Evolutionary conservation across 2,888 invertebrate species (phyloP).

Genomic region (Xiphydria camelus): DNA sequence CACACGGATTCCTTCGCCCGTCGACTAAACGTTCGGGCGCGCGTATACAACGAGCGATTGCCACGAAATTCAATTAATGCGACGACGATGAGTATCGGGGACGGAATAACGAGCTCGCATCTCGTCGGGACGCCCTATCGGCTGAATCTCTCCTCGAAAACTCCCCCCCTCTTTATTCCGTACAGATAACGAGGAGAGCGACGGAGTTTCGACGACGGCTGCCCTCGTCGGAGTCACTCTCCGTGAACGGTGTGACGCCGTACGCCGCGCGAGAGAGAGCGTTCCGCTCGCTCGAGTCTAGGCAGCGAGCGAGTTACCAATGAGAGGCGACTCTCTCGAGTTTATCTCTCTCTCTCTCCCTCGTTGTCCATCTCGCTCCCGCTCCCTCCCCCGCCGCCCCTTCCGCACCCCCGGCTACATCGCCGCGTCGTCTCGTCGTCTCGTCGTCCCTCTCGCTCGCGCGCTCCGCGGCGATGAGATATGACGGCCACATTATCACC

Average conservation of each 20-base stretch:
- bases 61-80: conserved; percentile 42
- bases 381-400: conserved; percentile 2
- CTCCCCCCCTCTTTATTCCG: conserved; percentile 34
- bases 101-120: conserved; percentile 38
- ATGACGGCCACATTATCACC: conserved; percentile 51
- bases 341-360: conserved; percentile 12
- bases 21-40: too few species aligned
- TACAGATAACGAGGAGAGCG: too few species aligned
- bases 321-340: conserved; percentile 24
- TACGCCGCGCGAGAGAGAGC: too few species aligned
- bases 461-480: conserved; percentile 34
- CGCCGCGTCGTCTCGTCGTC: conserved; percentile 4
- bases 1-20: too few species aligned
- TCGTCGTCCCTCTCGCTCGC: conserved; percentile 14
- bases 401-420: conserved; percentile 7
- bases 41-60: conserved; percentile 27
- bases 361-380: conserved; percentile 13
- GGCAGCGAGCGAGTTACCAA: conserved; percentile 27
- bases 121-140: conserved; percentile 37
- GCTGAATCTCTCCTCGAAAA: conserved; percentile 24
- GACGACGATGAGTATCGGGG: conserved; percentile 33
- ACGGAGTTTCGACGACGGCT: too few species aligned
- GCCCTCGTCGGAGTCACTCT: conserved; percentile 26
- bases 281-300: too few species aligned
- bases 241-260: conserved; percentile 34